phyloP scores from a whole-genome alignment of 2,797 vertebrate genomes.

The Apodemus agrarius region DNA sequence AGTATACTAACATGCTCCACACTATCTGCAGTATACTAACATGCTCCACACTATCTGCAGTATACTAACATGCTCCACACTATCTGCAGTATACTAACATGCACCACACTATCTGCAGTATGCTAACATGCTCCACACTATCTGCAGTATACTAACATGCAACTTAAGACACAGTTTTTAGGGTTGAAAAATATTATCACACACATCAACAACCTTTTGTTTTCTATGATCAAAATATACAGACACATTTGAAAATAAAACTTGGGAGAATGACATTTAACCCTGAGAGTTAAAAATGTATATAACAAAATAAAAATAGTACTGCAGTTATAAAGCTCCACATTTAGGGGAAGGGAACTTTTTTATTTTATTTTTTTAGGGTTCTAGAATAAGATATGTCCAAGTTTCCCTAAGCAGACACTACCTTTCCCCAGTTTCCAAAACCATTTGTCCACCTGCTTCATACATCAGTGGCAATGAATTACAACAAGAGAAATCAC shows the following conservation, averaged over 20 bases:
- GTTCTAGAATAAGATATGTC: slow-evolving; percentile 43
- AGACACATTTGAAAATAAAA: slow-evolving; percentile 60
- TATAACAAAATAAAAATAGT: slow-evolving; percentile 43
- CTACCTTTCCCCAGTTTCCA: slow-evolving; percentile 42
- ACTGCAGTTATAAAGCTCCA: slow-evolving; percentile 8
- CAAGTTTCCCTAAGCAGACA: background rate
- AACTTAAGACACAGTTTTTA: slow-evolving; percentile 7
- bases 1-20: background rate
- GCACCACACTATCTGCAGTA: too few relatives aligned
- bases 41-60: too few relatives aligned
- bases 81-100: background rate
- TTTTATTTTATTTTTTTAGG: slow-evolving; percentile 56
- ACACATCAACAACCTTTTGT: background rate
- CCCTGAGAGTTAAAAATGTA: background rate
- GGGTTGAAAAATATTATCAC: background rate
- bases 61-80: background rate
- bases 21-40: background rate
- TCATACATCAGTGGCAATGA: slow-evolving; percentile 45
- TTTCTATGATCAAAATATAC: slow-evolving; percentile 1
- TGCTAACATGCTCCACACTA: background rate
- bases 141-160: background rate
- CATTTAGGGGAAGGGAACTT: slow-evolving; percentile 7
- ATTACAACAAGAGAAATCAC: slow-evolving; percentile 58
- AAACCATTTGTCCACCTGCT: slow-evolving; percentile 69
- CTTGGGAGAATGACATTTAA: slow-evolving; percentile 22